Percentiles rank a stretch among this genome's conserved stretches.
These are phyloP conservation scores for Anaspis maculata DNA, from an alignment of 2,888 invertebrate genomes.

Conservation along the genomic window DNA sequence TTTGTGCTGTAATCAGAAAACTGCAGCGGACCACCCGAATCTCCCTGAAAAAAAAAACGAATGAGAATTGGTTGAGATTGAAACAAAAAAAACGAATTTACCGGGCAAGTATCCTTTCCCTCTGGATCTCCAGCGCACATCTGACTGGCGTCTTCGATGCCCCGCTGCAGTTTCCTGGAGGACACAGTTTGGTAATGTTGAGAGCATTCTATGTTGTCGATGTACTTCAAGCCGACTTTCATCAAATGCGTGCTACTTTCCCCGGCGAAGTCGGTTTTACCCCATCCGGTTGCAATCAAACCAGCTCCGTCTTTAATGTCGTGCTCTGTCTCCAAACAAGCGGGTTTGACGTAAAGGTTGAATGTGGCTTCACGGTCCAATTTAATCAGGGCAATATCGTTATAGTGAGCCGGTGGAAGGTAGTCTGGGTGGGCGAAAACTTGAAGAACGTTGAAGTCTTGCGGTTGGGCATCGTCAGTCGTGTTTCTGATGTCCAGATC, in stretches of 20 bases:
- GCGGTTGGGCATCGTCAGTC: slow-evolving; percentile 34
- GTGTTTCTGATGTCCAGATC: slow-evolving; percentile 12
- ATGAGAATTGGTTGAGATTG: slow-evolving; percentile 23
- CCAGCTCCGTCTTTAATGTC: slow-evolving; percentile 6
- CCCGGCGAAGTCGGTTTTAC: slow-evolving; percentile 22
- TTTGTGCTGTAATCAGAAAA: background rate
- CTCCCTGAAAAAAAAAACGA: slow-evolving; percentile 39
- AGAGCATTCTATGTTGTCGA: slow-evolving; percentile 9
- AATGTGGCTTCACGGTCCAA: slow-evolving; percentile 25
- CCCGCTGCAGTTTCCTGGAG: slow-evolving; percentile 10
- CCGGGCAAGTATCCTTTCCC: slow-evolving; percentile 26
- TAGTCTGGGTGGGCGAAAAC: slow-evolving; percentile 36
- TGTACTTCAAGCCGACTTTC: slow-evolving; percentile 32
- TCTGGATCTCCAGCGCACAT: slow-evolving; percentile 23
- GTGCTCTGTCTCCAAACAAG: slow-evolving; percentile 33
- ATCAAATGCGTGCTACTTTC: slow-evolving; percentile 31
- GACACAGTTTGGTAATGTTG: slow-evolving; percentile 4
- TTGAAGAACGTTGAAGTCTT: slow-evolving; percentile 22
- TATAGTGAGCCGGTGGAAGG: slow-evolving; percentile 32
- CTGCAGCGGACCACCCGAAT: slow-evolving; percentile 53
- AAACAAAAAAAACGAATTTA: slow-evolving; percentile 13
- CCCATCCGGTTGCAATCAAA: slow-evolving; percentile 42
- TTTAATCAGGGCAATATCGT: slow-evolving; percentile 43
- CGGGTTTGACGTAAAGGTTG: slow-evolving; percentile 27
- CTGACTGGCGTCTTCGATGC: slow-evolving; percentile 20